Base-by-base conservation (phyloP, 2,113 vertebrate genomes). In the Theropithecus gelada region DNA sequence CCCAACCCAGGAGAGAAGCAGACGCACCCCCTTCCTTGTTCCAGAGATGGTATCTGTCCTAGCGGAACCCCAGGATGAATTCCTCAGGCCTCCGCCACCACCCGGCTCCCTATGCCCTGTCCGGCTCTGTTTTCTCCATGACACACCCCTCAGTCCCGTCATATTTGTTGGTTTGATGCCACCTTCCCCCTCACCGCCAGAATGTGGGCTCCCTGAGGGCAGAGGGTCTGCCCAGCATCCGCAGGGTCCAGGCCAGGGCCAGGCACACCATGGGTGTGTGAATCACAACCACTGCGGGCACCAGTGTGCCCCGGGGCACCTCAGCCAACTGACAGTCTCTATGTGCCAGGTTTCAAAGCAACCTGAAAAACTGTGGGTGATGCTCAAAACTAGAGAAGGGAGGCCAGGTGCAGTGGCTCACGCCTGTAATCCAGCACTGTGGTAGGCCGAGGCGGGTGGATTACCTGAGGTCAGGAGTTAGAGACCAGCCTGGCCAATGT, bases 181-280 rank as follows among this genome's bases (percentile, higher is more conserved):
- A 1, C 2, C 92, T 25, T 16, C 35, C 25, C 4, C 35, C 18
- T 40, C 1, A 0, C 22, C 43, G 12, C 32, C 61, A 11, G 32
- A 45, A 11, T 1, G 43, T 5, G 57, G 68, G 70, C 16, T 17
- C 87, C 45, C 2, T 0, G 76, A 82, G 82, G 38, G 20, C 38
- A 14, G 40, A 61, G 50, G 2, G 10, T 3, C 35, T 38, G 48
- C n/a, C 13, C 0, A 0, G 2, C 68, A 22, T 7, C 13, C 17
- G 0, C n/a, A 0, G 17, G 7, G 32, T 48, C 32, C 6, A 68
- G 45, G 7, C 13, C 0, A 10, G 55, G 0, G 16, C 78, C 73
- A 2, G 72, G 70, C 18, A 11, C 80, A 30, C 9, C 4, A 0
- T 0, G 11, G 16, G 25, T 7, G 8, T 55, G 12, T 4, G 40